Percentiles rank a stretch among this genome's conserved stretches.
Conservation (phyloP, 1,140 invertebrate species). For the Helicoverpa zea region DNA sequence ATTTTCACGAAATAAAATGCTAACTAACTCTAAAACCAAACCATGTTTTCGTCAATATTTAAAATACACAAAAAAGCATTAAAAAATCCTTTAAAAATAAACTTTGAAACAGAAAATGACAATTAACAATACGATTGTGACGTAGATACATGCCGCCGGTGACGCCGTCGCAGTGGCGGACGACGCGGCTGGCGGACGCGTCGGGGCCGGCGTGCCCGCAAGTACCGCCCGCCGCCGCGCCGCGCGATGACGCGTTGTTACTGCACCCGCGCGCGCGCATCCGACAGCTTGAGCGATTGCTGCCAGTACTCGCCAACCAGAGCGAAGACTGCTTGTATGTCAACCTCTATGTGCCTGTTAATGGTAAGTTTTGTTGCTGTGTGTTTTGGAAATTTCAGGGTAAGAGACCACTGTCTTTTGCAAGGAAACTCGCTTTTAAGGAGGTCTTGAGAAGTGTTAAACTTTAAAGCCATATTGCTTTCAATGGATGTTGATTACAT, state of each 20-base stretch:
- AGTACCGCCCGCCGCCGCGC: constrained; percentile 89
- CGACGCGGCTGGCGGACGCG: constrained; percentile 92
- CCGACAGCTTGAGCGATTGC: constrained; percentile 93
- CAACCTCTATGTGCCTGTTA: constrained; percentile 96
- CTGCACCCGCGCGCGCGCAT: constrained; percentile 93
- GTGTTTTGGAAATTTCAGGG: background rate
- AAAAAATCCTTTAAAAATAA: no score
- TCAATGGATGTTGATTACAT: no score
- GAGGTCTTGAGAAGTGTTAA: no score
- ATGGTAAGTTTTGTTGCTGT: constrained; percentile 63
- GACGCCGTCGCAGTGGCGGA: constrained; percentile 95
- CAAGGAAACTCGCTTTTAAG: no score
- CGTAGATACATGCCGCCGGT: constrained; percentile 97
- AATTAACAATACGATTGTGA: background rate
- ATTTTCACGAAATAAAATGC: no score
- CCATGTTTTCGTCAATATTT: no score
- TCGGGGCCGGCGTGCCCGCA: constrained; percentile 97
- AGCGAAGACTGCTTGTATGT: constrained; percentile 99
- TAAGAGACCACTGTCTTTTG: no score
- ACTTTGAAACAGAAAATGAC: no score
- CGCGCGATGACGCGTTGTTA: constrained; percentile 91
- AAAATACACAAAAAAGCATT: no score
- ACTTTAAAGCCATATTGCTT: no score
- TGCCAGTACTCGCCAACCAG: constrained; percentile 95
- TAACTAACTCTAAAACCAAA: no score